These are phyloP conservation scores for Danio rerio DNA, from an alignment of 2,113 vertebrate genomes.

Conservation along the genomic window DNA sequence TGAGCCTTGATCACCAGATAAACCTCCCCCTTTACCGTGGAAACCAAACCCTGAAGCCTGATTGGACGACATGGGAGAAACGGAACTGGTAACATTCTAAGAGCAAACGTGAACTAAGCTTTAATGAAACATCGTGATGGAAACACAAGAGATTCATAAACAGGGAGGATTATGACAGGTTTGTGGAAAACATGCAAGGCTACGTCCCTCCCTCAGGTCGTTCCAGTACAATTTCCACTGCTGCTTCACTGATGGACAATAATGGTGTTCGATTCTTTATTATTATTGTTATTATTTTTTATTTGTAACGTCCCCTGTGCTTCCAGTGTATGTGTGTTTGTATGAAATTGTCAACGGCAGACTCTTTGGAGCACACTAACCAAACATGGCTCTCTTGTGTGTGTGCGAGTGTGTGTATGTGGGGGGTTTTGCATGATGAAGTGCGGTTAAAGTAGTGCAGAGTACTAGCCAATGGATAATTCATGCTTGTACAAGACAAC, in stretches of 20 bases:
- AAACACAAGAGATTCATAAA: not conserved
- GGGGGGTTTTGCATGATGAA: slow-evolving; percentile 7
- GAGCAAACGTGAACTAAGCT: slow-evolving; percentile 9
- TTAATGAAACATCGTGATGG: slow-evolving; percentile 16
- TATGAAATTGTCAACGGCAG: slow-evolving; percentile 6
- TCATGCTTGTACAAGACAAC: slow-evolving; percentile 4
- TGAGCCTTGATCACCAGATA: slow-evolving; percentile 58
- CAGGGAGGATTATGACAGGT: not conserved
- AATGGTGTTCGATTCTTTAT: slow-evolving; percentile 30
- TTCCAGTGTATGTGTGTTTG: slow-evolving; percentile 52
- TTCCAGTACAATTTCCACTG: slow-evolving; percentile 45
- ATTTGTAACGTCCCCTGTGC: slow-evolving; percentile 46
- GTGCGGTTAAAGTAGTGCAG: not conserved
- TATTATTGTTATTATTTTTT: too few relatives aligned
- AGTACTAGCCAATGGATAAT: slow-evolving; percentile 30
- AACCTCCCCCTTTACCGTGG: slow-evolving; percentile 53
- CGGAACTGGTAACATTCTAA: slow-evolving; percentile 11
- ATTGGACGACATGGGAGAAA: slow-evolving; percentile 41
- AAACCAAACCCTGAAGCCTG: slow-evolving; percentile 43
- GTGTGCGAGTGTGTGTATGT: slow-evolving; percentile 34
- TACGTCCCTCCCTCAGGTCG: slow-evolving; percentile 41
- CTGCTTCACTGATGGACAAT: slow-evolving; percentile 28
- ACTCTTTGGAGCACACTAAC: slow-evolving; percentile 45
- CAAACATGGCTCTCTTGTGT: slow-evolving; percentile 43
- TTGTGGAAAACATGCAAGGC: slow-evolving; percentile 12